Base-by-base conservation (phyloP, 1,140 invertebrate genomes). In the Drosophila prosaltans region DNA sequence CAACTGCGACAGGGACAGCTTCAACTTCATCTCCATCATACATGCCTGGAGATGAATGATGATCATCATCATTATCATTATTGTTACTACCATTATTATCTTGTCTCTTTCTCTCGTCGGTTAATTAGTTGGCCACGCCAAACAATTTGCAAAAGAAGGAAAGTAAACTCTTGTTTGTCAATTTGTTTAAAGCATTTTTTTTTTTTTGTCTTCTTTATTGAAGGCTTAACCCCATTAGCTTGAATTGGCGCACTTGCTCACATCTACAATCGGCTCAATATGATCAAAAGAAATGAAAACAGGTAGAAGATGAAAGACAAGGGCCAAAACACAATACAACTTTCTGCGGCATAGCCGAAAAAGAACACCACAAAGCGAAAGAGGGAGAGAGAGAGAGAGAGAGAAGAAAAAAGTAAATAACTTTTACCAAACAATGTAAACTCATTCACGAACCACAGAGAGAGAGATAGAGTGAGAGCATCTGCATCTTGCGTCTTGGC, bases 141-240 rank as follows among this genome's bases (percentile, higher is more conserved):
- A 73, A 80, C 77, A 85, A 85, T 85, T 85, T 84, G 69, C 79
- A 67, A 16, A 16, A 58, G 40, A 61, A 80, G 84, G 84, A 88
- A 89, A 88, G 84, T 89, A 80, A 59, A 83, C 67, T 69, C 68
- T 62, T 68, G 65, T 63, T 69, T 88, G 80, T 77, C 80, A 88
- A 78, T 78, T 76, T 85, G 65, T 69, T 59, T 36, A 65, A 72
- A 68, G 64, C 83, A 73, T 83, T 51, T 16, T 16, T 16, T 16
- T 16, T 16, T 16, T 16, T 16, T 16, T 16, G 16, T 16, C 16
- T 16, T 16, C 0, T 16, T 51, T 88, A 89, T 88, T 89, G 80
- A 88, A 83, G 84, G 75, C 83, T 88, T 88, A 88, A 88, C 83
- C 84, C 83, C 83, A 88, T 88, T 88, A 88, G 83, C 80, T 69